A percentile compares a stretch with the other conserved stretches of the same genome.
phyloP scores from a whole-genome alignment of 2,888 invertebrate species.

The Cerastoderma edule region DNA sequence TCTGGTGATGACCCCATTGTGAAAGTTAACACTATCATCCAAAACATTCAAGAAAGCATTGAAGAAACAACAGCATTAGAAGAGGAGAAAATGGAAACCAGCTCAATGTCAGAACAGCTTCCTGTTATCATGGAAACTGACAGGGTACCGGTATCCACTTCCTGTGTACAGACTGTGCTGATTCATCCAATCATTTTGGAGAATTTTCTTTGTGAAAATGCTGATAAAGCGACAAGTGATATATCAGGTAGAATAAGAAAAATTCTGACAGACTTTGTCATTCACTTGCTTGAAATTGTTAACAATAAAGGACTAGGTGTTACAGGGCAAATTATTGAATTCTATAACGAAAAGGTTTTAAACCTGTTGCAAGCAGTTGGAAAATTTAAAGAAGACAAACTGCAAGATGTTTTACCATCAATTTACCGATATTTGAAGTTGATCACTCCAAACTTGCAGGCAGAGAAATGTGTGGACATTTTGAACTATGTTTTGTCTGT shows the following conservation, averaged over 20 bases:
- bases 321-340: not conserved
- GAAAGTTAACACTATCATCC: not conserved
- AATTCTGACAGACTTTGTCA: not conserved
- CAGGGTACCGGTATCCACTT: not conserved
- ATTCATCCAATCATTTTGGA: conserved; percentile 9
- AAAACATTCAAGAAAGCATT: not conserved
- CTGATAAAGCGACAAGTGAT: not conserved
- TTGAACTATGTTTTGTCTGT: not conserved
- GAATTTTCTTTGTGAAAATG: not conserved
- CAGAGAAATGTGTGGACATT: conserved; percentile 17
- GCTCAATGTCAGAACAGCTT: not conserved
- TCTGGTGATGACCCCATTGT: not conserved
- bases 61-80: not conserved
- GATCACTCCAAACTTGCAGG: conserved; percentile 1
- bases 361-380: not conserved
- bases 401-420: not conserved
- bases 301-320: not conserved
- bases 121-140: not conserved
- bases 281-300: not conserved
- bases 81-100: conserved; percentile 2
- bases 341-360: conserved; percentile 5
- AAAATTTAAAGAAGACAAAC: not conserved
- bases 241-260: not conserved
- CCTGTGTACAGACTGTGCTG: conserved; percentile 15
- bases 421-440: not conserved